Conservation (phyloP, 35 echinoderm and acorn worm genomes). For the Ophiothrix spiculata region DNA sequence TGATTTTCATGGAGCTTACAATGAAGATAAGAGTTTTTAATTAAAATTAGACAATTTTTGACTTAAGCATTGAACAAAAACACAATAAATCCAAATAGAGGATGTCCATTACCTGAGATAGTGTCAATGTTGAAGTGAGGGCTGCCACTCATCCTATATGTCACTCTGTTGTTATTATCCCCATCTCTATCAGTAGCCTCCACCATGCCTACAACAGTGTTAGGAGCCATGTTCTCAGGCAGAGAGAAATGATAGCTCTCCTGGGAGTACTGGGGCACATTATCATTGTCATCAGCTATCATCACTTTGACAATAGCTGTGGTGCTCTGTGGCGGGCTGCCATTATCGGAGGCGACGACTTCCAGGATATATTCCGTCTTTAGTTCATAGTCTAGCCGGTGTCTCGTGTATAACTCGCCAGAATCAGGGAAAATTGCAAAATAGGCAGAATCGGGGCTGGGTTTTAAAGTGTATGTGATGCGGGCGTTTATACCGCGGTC, state of each 20-base stretch:
- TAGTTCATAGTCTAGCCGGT: slow-evolving; percentile 71
- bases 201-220: slow-evolving; percentile 46
- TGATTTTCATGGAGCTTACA: no score
- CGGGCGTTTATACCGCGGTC: slow-evolving; percentile 82
- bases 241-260: slow-evolving; percentile 73
- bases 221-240: slow-evolving; percentile 52
- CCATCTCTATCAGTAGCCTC: slow-evolving; percentile 64
- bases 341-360: no score
- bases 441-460: slow-evolving; percentile 47
- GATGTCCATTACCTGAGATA: slow-evolving; percentile 65
- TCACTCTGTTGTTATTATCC: slow-evolving; percentile 47
- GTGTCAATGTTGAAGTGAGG: slow-evolving; percentile 67
- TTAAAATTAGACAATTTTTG: no score
- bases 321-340: slow-evolving; percentile 53
- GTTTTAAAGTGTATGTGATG: slow-evolving; percentile 69
- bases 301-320: slow-evolving; percentile 58
- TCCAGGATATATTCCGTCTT: slow-evolving; percentile 55
- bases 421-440: slow-evolving; percentile 83
- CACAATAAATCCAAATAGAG: no score
- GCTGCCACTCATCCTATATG: slow-evolving; percentile 26
- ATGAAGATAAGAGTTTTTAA: no score
- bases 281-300: slow-evolving; percentile 80
- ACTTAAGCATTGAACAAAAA: no score
- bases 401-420: slow-evolving; percentile 68
- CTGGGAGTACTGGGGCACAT: slow-evolving; percentile 63